Conservation (phyloP, 2,797 vertebrate species). For the Squalus acanthias region DNA sequence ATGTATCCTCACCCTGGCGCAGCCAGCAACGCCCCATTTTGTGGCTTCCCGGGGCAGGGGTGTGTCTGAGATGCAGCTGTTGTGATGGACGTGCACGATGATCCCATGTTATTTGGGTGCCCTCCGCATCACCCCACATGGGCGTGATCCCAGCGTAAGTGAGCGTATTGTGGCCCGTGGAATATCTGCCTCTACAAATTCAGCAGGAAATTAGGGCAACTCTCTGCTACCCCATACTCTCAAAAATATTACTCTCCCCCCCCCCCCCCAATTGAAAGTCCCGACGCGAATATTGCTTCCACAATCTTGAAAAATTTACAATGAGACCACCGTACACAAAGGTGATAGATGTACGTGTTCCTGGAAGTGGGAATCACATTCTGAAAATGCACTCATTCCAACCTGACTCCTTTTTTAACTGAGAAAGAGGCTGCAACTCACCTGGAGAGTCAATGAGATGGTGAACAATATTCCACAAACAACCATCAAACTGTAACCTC, state of each 20-base stretch:
- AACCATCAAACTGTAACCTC: conserved; percentile 13
- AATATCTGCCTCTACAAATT: background rate
- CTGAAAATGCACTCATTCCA: background rate
- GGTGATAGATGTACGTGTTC: background rate
- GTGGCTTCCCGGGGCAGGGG: background rate
- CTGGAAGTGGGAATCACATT: background rate
- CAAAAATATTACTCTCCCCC: background rate
- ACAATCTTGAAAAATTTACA: background rate
- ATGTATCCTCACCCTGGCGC: too few species aligned
- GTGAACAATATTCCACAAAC: background rate
- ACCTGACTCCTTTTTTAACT: background rate
- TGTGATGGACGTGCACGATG: background rate
- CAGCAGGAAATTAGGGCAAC: background rate
- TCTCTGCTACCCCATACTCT: background rate
- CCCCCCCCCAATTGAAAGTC: background rate
- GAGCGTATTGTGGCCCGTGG: too few species aligned
- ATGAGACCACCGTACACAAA: background rate
- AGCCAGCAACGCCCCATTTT: background rate
- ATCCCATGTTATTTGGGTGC: background rate
- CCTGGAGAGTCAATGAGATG: conserved; percentile 28
- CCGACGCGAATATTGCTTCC: background rate
- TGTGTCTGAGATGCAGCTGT: background rate
- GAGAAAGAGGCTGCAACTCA: background rate
- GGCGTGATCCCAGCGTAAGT: too few species aligned
- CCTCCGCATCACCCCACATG: background rate